Conservation (phyloP, 2,797 vertebrate genomes). For the Lagodon rhomboides region DNA sequence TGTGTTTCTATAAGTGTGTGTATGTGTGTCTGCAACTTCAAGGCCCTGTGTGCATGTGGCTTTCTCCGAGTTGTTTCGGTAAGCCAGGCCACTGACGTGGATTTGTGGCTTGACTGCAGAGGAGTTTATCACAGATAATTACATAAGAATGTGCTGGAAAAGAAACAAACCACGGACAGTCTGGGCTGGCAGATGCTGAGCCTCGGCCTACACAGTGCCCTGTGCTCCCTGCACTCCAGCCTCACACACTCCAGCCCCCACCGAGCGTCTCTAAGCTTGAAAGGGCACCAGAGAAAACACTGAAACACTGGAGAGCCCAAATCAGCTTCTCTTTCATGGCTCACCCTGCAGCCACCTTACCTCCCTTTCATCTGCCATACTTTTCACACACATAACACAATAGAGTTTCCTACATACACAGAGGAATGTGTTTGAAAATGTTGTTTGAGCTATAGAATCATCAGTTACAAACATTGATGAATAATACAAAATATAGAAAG, state of each 20-base stretch:
- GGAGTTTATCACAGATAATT: constrained; percentile 85
- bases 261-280: constrained; percentile 68
- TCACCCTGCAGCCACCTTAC: constrained; percentile 50
- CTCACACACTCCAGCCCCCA: constrained; percentile 71
- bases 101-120: constrained; percentile 82
- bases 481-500: no score
- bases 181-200: constrained; percentile 79
- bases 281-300: constrained; percentile 68
- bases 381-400: constrained; percentile 46
- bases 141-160: constrained; percentile 82
- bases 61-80: constrained; percentile 69
- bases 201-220: constrained; percentile 76
- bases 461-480: background rate
- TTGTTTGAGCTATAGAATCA: background rate
- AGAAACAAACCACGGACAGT: constrained; percentile 79
- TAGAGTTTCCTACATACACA: constrained; percentile 7
- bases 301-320: constrained; percentile 59
- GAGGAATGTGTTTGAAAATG: background rate
- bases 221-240: constrained; percentile 62
- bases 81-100: constrained; percentile 79
- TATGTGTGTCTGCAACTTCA: constrained; percentile 41
- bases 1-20: constrained; percentile 39
- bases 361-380: constrained; percentile 40
- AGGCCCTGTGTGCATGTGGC: constrained; percentile 60
- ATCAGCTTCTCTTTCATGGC: constrained; percentile 61